Percentiles rank a stretch among this genome's conserved stretches.
Conservation (phyloP, 1,140 invertebrate genomes). For the Trypoxylus dichotomus region DNA sequence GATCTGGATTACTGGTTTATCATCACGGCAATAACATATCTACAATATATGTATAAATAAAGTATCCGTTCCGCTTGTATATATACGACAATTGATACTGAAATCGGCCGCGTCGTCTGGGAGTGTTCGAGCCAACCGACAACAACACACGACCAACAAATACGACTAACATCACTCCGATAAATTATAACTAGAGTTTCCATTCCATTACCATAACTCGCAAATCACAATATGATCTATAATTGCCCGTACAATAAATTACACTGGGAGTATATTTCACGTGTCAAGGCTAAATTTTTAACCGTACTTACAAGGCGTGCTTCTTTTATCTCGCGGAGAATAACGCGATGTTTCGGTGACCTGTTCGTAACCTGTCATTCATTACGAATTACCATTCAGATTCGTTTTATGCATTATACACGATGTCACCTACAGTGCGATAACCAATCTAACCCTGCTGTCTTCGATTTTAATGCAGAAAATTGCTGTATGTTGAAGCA, state of each 20-base stretch:
- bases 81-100: conserved; percentile 18
- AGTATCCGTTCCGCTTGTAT: not conserved
- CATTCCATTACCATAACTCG: conserved; percentile 25
- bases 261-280: not conserved
- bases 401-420: not conserved
- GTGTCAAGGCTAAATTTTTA: not conserved
- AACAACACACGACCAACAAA: not conserved
- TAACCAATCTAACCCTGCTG: too few species aligned
- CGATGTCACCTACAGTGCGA: too few species aligned
- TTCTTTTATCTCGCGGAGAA: not conserved
- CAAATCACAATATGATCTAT: conserved; percentile 30
- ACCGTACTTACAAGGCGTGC: not conserved
- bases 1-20: too few species aligned
- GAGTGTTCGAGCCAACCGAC: conserved; percentile 11
- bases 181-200: conserved; percentile 29
- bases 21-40: too few species aligned
- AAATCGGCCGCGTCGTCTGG: conserved; percentile 17
- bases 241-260: conserved; percentile 25
- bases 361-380: not conserved
- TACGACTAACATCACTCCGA: conserved; percentile 16
- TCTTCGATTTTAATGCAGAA: too few species aligned
- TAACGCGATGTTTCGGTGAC: not conserved
- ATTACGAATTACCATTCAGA: not conserved
- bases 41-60: too few species aligned
- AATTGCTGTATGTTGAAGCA: too few species aligned